Percentiles rank a stretch among this genome's conserved stretches.
Evolutionary conservation across 2,797 vertebrate genomes (phyloP).

Genomic region (Nothura maculosa): DNA sequence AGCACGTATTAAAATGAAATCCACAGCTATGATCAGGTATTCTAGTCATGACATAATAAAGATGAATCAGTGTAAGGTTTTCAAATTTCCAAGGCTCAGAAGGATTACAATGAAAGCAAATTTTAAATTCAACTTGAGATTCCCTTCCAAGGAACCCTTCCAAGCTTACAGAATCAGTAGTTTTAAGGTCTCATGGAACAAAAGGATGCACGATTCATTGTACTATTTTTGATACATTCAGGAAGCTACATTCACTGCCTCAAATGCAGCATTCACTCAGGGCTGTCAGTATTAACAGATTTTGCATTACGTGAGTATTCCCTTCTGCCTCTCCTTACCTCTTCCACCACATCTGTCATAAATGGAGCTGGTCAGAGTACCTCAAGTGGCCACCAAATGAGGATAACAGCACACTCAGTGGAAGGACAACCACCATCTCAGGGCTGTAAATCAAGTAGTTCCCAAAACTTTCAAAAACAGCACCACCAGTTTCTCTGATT

Average conservation of each 20-base stretch:
- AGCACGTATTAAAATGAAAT: neutral
- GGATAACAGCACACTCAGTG: neutral
- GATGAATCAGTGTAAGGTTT: neutral
- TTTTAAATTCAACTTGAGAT: neutral
- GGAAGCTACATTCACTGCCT: neutral
- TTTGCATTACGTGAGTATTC: neutral
- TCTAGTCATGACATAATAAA: neutral
- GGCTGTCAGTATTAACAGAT: neutral
- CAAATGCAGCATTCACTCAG: fast-evolving
- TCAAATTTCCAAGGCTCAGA: neutral
- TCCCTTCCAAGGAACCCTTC: neutral
- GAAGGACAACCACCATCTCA: neutral
- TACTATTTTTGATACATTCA: neutral
- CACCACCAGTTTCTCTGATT: neutral
- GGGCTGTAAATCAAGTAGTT: neutral
- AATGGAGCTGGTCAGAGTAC: neutral
- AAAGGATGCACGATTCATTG: fast-evolving
- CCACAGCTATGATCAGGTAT: neutral
- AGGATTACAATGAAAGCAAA: neutral
- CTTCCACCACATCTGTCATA: fast-evolving
- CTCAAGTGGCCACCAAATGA: neutral
- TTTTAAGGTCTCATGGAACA: fast-evolving
- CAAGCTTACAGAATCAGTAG: neutral
- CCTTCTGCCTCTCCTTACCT: neutral
- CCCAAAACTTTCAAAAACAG: neutral